These are phyloP conservation scores for Leptonema lineaticorne DNA, from an alignment of 1,140 invertebrate genomes.

Conservation along the genomic window DNA sequence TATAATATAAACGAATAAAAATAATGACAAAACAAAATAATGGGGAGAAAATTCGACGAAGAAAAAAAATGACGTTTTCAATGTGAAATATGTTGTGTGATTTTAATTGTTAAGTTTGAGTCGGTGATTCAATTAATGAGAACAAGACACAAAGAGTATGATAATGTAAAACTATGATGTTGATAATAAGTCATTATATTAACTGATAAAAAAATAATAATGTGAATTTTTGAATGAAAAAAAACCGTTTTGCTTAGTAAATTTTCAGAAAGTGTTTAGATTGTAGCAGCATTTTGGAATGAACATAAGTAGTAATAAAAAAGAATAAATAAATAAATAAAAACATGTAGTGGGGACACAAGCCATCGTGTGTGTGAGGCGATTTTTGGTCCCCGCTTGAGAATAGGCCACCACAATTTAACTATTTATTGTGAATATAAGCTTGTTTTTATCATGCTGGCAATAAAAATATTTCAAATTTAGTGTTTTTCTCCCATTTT, in stretches of 20 bases:
- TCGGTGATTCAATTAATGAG: conserved; percentile 29
- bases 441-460: conserved; percentile 40
- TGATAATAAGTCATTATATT: conserved; percentile 22
- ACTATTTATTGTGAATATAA: conserved; percentile 38
- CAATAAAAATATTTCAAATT: conserved; percentile 38
- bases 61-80: conserved; percentile 23
- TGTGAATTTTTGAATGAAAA: conserved; percentile 30
- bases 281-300: conserved; percentile 30
- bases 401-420: conserved; percentile 24
- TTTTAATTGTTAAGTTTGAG: conserved; percentile 38
- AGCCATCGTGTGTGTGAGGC: no score
- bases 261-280: conserved; percentile 35
- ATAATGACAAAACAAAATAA: no score
- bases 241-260: conserved; percentile 34
- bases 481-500: not conserved
- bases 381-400: conserved; percentile 9
- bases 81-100: conserved; percentile 34
- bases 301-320: conserved; percentile 25
- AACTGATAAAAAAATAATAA: conserved; percentile 13
- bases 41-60: no score
- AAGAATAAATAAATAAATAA: no score
- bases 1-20: not conserved
- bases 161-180: conserved; percentile 16
- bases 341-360: no score
- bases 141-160: not conserved